Base-by-base conservation (phyloP, 2,888 invertebrate genomes). In the Diadromus collaris region DNA sequence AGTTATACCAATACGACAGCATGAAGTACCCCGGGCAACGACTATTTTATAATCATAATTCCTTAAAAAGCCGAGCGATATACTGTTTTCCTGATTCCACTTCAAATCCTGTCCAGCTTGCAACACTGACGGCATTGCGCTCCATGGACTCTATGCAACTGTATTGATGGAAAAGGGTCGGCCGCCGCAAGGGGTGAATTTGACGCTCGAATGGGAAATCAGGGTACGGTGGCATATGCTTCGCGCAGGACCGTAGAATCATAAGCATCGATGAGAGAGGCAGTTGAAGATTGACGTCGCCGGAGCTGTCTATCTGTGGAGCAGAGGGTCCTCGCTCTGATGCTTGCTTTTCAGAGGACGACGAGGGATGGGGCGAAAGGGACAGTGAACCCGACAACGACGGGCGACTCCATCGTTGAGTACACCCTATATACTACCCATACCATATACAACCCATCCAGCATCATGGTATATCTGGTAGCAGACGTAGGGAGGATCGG, bases 271-370 rank as follows among this genome's bases (percentile, higher is more conserved):
- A 34, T 75, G 75, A 71, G 67, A 56, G 67, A 67, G 32, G 44
- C 85, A 84, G 86, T 85, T 84, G 84, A 80, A 84, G 86, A 87
- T 81, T 85, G 88, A 87, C 87, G 84, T 86, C 77, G 85, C 83
- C 83, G 67, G 81, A 79, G 82, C 83, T 86, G 85, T 88, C 88
- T 87, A 88, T 85, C 84, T 83, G 78, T 78, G 82, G 58, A 72
- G 63, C 58, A n/a, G 71, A 75, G 64, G 68, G 79, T 44, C 44
- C 76, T 68, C 64, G 29, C 19, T 54, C 44, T 51, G 29, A 38
- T 10, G 64, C 46, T 29, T 27, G 21, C 29, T 38, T 58, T 69
- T 44, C 58, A 58, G 58, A 24, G 48, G 56, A 38, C 24, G 56
- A 4, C 10, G 58, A 10, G 56, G n/a, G 6, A 48, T 19, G 46